Evolutionary conservation across 1,140 invertebrate genomes (phyloP), one percentile per base, ranked within the genome.

Genomic region (Homarus americanus): DNA sequence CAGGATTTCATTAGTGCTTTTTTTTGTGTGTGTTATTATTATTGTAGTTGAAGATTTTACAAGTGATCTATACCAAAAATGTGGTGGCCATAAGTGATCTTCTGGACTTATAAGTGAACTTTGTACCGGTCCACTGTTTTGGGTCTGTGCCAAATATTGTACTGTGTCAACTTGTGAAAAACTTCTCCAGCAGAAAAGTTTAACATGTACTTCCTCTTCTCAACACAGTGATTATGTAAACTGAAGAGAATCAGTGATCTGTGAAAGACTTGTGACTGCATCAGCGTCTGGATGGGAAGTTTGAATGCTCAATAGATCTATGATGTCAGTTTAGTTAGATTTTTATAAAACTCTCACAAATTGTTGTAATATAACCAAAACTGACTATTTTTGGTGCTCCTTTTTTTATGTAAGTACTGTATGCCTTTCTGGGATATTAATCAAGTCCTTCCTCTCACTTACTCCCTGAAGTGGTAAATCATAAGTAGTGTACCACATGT

Each of bases 251-350:
- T 20, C 78, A 53, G 4, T 2, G 36, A 17, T 34, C n/a, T 32
- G 36, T 2, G 15, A 44, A n/a, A 49, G 4, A 80, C 38, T 7
- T 9, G 28, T 76, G 41, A 49, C 20, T 28, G 17, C 36, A 53
- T 49, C 10, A 34, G 41, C 76, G 38, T 15, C 36, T 73, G 15
- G 5, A 53, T 58, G 66, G 41, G 10, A 76, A 75, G 72, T 69
- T 20, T 73, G 15, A 86, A 86, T 86, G 72, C 83, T 86, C 83
- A 86, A 76, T 86, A 66, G n/a, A 20, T 69, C 63, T 69, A 69
- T 9, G 24, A 32, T 69, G n/a, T 7, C 63, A 32, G n/a, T 69
- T 17, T 69, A 32, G 63, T 69, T 24, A 63, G 24, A 4, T 63
- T 24, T 4, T n/a, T n/a, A 32, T 17, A 9, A 28, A 9, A 69